Evolutionary conservation across 2,113 vertebrate species (phyloP), one percentile per base, ranked within the genome.

Genomic region (Emydura subglobosa): DNA sequence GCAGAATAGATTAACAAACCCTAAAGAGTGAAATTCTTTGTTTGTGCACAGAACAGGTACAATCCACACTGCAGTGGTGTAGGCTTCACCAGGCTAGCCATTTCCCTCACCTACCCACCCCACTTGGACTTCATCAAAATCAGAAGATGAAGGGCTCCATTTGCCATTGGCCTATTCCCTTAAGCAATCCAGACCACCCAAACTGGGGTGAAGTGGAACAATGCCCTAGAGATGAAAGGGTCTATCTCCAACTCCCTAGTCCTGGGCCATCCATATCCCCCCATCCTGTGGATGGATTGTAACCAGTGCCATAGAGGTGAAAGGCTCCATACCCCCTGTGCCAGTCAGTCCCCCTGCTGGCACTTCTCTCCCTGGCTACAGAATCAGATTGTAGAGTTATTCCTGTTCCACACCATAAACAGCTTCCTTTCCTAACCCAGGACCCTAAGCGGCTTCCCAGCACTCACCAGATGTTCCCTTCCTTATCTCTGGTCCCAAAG

Each of bases 381-480:
- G 72, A 25, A 74, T 44, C 24, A 44, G 72, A 25, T 44, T 44
- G 5, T 76, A 27, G 42, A 76, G 21, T 10, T 76, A 44, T 44
- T 76, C 17, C n/a, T 74, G 22, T 51, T 51, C 47, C 31, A 2
- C 24, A 21, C 3, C 25, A 59, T 8, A 25, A 65, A 80, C 17
- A 59, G 47, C 29, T 50, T 50, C 49, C 14, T 50, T 34, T 19
- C 21, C 50, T 31, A 44, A 29, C 53, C 14, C 54, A 81, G 57
- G 54, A 22, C 59, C 49, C 27, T 16, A 57, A n/a, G 27, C 11
- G 83, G 50, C 39, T 9, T 61, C 50, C 47, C 5, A 17, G 65
- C 68, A 96, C 98, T 98, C 83, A 99, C 99, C 99, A 98, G 79
- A 98, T 97, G 90, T 98, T 99, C 68, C 99, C 99, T 92, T 98